phyloP scores from a whole-genome alignment of 2,113 vertebrate species.

The Gobio gobio region DNA sequence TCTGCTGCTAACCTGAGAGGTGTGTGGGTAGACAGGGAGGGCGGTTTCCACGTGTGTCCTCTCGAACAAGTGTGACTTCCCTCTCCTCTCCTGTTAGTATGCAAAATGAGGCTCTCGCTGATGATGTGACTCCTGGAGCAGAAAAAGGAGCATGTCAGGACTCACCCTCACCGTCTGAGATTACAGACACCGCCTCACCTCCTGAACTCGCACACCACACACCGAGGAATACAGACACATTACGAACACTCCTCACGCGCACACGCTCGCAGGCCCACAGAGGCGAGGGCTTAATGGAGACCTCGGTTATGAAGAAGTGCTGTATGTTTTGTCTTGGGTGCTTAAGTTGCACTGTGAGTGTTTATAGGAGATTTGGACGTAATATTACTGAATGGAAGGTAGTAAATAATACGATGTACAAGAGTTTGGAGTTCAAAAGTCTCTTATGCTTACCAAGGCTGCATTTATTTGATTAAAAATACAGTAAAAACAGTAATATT shows the following conservation, averaged over 20 bases:
- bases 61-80: constrained; percentile 18
- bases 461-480: neutral
- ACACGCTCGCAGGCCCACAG: neutral
- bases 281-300: constrained; percentile 25
- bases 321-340: neutral
- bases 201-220: constrained; percentile 54
- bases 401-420: neutral
- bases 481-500: neutral
- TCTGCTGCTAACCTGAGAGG: neutral
- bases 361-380: neutral
- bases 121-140: constrained; percentile 53
- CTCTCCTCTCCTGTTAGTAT: constrained; percentile 57
- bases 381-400: neutral
- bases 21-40: constrained; percentile 9
- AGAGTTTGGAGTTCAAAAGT: neutral
- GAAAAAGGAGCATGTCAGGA: constrained; percentile 59
- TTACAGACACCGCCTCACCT: constrained; percentile 54
- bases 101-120: constrained; percentile 56
- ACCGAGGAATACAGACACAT: constrained; percentile 55
- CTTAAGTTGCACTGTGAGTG: neutral
- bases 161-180: constrained; percentile 58
- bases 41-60: constrained; percentile 4
- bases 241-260: constrained; percentile 15
- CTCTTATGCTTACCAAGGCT: neutral
- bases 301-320: neutral